Evolutionary conservation across 92 coral and sea anemone genomes (phyloP).

Genomic region (Metridium senile): DNA sequence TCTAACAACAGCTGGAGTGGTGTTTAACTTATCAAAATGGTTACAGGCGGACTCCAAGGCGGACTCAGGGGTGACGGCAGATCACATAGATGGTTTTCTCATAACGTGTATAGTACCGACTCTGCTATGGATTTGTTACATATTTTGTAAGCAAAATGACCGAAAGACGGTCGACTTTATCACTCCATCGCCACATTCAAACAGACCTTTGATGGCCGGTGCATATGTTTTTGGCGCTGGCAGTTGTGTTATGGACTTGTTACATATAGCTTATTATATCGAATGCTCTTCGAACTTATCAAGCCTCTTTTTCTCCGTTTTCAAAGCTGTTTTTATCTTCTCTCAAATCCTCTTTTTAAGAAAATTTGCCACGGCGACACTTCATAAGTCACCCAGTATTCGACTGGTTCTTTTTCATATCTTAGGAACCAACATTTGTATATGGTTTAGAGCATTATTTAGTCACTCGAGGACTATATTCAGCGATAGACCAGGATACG

Average conservation of each 20-base stretch:
- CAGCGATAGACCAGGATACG: slow-evolving; percentile 51
- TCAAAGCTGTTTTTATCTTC: slow-evolving; percentile 89
- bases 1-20: slow-evolving; percentile 96
- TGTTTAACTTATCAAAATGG: slow-evolving; percentile 92
- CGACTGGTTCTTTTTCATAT: slow-evolving; percentile 94
- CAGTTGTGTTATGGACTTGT: slow-evolving; percentile 84
- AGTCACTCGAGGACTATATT: slow-evolving; percentile 80
- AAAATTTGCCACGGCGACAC: slow-evolving; percentile 94
- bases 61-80: slow-evolving; percentile 87
- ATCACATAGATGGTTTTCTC: slow-evolving; percentile 93
- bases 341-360: slow-evolving; percentile 90
- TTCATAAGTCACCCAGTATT: slow-evolving; percentile 91
- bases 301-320: slow-evolving; percentile 87
- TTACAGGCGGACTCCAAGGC: slow-evolving; percentile 90
- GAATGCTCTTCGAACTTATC: slow-evolving; percentile 92
- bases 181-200: slow-evolving; percentile 84
- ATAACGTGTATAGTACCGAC: slow-evolving; percentile 96
- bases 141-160: slow-evolving; percentile 88
- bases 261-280: slow-evolving; percentile 89
- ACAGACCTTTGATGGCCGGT: slow-evolving; percentile 95
- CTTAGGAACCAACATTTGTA: slow-evolving; percentile 90
- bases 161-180: slow-evolving; percentile 91
- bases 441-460: slow-evolving; percentile 94
- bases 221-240: slow-evolving; percentile 97
- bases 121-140: slow-evolving; percentile 91